Percentiles rank a stretch among this genome's conserved stretches.
Conservation (phyloP, 1,140 invertebrate species). For the Zophobas atratus region DNA sequence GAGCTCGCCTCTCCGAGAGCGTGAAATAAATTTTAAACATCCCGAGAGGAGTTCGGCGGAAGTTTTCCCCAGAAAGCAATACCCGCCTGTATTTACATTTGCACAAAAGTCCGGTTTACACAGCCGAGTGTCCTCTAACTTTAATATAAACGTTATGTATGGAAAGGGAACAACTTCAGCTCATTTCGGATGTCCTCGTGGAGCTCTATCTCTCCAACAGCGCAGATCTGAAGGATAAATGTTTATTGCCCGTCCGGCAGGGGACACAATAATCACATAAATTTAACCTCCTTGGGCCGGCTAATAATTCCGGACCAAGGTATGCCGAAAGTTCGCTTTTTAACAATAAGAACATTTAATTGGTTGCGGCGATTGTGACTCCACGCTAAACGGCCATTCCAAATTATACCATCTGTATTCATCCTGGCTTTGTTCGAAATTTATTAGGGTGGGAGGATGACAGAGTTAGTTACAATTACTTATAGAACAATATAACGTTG, state of each 20-base stretch:
- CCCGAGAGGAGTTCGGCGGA: no score
- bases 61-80: no score
- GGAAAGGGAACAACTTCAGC: not conserved
- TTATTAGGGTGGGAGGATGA: slow-evolving; percentile 32
- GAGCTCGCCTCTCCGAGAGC: no score
- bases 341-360: slow-evolving; percentile 3
- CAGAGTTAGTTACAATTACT: slow-evolving; percentile 39
- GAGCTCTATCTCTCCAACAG: not conserved
- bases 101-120: no score
- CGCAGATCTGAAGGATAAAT: slow-evolving; percentile 26
- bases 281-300: slow-evolving; percentile 2
- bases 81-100: no score
- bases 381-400: slow-evolving; percentile 15
- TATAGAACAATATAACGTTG: slow-evolving; percentile 30
- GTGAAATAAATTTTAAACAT: no score
- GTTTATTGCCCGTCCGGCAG: slow-evolving; percentile 32
- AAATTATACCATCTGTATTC: slow-evolving; percentile 38
- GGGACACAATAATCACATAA: slow-evolving; percentile 33
- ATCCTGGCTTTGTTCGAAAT: slow-evolving; percentile 28
- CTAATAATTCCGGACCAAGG: no score
- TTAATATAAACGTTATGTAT: no score
- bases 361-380: slow-evolving; percentile 10
- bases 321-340: not conserved
- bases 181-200: slow-evolving; percentile 20
- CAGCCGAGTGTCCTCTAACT: no score